Evolutionary conservation across 2,113 vertebrate species (phyloP).

Genomic region (Pyrgilauda ruficollis): DNA sequence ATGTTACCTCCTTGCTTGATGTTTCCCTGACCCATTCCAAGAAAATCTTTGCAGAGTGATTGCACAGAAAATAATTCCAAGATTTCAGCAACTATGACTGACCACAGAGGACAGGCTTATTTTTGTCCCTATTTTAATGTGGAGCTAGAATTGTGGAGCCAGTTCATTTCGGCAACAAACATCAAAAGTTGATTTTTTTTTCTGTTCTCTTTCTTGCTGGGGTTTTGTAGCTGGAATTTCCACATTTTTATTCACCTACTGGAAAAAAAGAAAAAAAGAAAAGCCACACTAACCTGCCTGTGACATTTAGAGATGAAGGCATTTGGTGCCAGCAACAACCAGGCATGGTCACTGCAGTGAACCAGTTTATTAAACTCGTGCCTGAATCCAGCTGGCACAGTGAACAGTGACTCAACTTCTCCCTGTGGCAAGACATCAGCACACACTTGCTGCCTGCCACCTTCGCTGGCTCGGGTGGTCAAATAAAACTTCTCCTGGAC

Average conservation of each 20-base stretch:
- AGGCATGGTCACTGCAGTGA: not conserved
- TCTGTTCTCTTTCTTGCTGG: not conserved
- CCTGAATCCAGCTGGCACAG: slow-evolving; percentile 45
- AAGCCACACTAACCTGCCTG: not conserved
- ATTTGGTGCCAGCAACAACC: not conserved
- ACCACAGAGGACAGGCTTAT: not conserved
- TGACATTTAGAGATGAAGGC: slow-evolving; percentile 43
- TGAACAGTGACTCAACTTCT: slow-evolving; percentile 59
- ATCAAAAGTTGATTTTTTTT: not conserved
- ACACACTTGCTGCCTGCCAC: not conserved
- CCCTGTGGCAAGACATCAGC: not conserved
- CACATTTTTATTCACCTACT: not conserved
- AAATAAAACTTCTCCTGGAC: not conserved
- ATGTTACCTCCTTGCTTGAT: slow-evolving; percentile 26
- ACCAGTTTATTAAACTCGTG: not conserved
- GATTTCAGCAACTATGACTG: not conserved
- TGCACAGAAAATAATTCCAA: slow-evolving; percentile 6
- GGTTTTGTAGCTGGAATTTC: not conserved
- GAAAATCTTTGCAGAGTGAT: slow-evolving; percentile 19
- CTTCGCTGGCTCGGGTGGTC: not conserved
- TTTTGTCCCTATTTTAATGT: slow-evolving; percentile 9
- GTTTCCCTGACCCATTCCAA: slow-evolving; percentile 40
- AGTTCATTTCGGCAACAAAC: not conserved
- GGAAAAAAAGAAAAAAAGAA: not conserved
- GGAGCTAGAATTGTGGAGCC: not conserved